A percentile compares a stretch with the other conserved stretches of the same genome.
These are phyloP conservation scores for Hipposideros larvatus DNA, from an alignment of 2,797 vertebrate species.

Conservation along the genomic window DNA sequence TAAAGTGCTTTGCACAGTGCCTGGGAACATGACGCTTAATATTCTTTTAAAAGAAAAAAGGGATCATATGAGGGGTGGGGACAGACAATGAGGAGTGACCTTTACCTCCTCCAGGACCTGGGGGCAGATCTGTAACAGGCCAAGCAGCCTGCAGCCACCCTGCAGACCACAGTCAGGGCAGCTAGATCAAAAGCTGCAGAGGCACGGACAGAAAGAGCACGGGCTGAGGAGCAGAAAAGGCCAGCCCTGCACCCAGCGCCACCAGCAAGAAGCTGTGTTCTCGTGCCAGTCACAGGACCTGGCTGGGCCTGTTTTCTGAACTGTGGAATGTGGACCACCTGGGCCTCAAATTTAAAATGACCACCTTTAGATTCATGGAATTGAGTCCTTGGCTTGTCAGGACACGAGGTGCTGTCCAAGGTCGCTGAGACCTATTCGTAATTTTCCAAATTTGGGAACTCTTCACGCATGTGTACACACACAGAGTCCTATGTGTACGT, in stretches of 20 bases:
- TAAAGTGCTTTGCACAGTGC: not conserved
- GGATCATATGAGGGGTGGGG: not conserved
- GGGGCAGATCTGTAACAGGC: not conserved
- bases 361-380: not conserved
- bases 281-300: not conserved
- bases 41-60: not conserved
- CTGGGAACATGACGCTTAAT: not conserved
- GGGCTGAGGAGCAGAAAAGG: not conserved
- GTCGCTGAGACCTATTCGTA: not conserved
- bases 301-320: not conserved
- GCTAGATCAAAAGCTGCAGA: not conserved
- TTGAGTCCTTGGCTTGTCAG: not conserved
- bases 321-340: not conserved
- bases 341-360: not conserved
- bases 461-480: accelerated
- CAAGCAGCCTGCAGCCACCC: not conserved
- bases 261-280: not conserved
- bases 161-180: not conserved
- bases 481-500: accelerated
- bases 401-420: not conserved
- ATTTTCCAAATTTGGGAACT: not conserved
- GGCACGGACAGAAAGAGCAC: not conserved
- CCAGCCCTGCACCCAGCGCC: not conserved
- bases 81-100: not conserved
- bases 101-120: not conserved